Conservation (phyloP, 2,888 invertebrate species). For the Nomada hirtipes region DNA sequence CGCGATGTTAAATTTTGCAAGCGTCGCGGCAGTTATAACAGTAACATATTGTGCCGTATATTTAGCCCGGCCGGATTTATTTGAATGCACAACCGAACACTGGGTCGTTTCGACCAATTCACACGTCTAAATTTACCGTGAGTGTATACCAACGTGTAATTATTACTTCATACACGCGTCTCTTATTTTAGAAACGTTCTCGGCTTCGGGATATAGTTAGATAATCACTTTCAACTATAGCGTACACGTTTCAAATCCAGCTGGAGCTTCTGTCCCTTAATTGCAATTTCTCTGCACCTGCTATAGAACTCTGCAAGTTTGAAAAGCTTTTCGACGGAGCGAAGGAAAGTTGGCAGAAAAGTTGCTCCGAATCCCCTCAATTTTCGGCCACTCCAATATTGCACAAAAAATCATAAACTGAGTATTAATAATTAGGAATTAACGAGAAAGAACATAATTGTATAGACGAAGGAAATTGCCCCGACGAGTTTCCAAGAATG, state of each 20-base stretch:
- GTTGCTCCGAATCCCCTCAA: too few species aligned
- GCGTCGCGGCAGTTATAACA: neutral
- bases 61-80: neutral
- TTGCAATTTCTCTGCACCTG: neutral
- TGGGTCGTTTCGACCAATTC: constrained; percentile 21
- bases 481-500: constrained; percentile 7
- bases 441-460: too few species aligned
- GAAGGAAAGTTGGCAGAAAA: too few species aligned
- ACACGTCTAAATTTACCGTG: constrained; percentile 10
- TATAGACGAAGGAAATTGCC: neutral
- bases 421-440: too few species aligned
- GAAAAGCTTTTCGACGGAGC: too few species aligned
- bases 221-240: constrained; percentile 18
- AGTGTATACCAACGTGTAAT: constrained; percentile 8
- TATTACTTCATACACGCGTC: constrained; percentile 7
- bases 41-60: neutral
- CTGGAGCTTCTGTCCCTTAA: neutral
- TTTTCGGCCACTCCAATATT: too few species aligned
- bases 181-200: constrained; percentile 25
- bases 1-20: neutral
- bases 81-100: neutral
- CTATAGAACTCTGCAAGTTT: neutral
- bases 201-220: neutral
- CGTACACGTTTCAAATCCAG: neutral
- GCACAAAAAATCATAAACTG: too few species aligned